Conservation (phyloP, 2,113 vertebrate genomes). For the human region DNA sequence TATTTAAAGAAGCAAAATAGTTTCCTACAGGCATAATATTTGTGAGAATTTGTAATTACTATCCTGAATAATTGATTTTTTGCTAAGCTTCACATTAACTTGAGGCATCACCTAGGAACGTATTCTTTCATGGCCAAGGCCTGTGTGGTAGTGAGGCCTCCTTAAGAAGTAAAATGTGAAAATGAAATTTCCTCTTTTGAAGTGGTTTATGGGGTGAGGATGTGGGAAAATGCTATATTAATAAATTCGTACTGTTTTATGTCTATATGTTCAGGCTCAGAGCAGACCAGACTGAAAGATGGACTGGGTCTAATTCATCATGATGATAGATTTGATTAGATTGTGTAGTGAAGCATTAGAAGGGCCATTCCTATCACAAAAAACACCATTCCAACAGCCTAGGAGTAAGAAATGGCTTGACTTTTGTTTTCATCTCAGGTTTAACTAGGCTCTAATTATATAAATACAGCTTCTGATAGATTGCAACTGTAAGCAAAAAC, state of each 20-base stretch:
- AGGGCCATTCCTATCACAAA: background rate
- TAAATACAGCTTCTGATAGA: constrained; percentile 35
- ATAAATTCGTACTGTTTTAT: background rate
- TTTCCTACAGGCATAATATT: background rate
- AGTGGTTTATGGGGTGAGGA: background rate
- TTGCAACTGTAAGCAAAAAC: background rate
- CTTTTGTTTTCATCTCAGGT: background rate
- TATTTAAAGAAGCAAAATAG: background rate
- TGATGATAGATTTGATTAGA: background rate
- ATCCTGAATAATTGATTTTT: background rate
- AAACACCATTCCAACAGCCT: background rate
- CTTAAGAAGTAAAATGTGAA: background rate
- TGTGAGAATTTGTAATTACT: constrained; percentile 15
- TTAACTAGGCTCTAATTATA: background rate
- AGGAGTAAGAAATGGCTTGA: background rate
- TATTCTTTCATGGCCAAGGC: constrained; percentile 1
- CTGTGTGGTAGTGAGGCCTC: background rate
- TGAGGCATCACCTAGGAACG: constrained; percentile 7
- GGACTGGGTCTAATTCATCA: background rate
- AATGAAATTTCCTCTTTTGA: constrained; percentile 40
- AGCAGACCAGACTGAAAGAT: background rate
- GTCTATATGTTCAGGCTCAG: background rate
- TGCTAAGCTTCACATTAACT: constrained; percentile 37
- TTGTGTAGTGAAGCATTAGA: background rate
- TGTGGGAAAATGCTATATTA: background rate